Percentiles rank a stretch among this genome's conserved stretches.
Evolutionary conservation across 2,888 invertebrate species (phyloP).

Genomic region (Platycnemis pennipes): DNA sequence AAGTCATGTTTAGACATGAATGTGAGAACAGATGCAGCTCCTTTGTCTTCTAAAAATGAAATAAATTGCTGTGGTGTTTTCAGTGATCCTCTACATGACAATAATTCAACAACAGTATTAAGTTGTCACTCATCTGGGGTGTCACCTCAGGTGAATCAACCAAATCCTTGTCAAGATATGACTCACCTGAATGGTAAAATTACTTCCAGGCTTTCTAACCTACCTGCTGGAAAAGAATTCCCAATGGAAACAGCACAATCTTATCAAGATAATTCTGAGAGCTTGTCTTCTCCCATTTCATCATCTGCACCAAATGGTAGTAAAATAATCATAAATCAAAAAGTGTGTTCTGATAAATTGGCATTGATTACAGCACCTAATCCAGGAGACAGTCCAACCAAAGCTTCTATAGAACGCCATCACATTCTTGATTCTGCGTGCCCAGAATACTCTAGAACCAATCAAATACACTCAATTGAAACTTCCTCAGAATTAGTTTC

Average conservation of each 20-base stretch:
- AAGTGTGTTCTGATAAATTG: background rate
- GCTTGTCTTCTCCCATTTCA: background rate
- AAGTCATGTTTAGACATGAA: background rate
- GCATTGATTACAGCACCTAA: background rate
- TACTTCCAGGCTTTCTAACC: background rate
- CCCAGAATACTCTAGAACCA: background rate
- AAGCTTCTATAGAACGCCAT: background rate
- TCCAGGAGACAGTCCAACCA: background rate
- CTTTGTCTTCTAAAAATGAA: background rate
- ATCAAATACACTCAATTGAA: slow-evolving; percentile 45
- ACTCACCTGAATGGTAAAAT: background rate
- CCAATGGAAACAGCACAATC: background rate
- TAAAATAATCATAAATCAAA: background rate
- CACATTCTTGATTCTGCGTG: background rate
- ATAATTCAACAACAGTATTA: background rate
- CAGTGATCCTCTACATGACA: background rate
- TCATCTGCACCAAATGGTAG: background rate
- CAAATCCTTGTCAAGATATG: background rate
- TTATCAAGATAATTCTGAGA: background rate
- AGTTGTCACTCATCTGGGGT: background rate
- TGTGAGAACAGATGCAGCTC: background rate
- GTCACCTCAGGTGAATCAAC: background rate
- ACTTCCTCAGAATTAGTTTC: slow-evolving; percentile 41
- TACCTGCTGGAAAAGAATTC: background rate
- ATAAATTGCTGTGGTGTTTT: background rate